These are phyloP conservation scores for Neotoma lepida DNA, from an alignment of 2,113 vertebrate species.

Conservation along the genomic window DNA sequence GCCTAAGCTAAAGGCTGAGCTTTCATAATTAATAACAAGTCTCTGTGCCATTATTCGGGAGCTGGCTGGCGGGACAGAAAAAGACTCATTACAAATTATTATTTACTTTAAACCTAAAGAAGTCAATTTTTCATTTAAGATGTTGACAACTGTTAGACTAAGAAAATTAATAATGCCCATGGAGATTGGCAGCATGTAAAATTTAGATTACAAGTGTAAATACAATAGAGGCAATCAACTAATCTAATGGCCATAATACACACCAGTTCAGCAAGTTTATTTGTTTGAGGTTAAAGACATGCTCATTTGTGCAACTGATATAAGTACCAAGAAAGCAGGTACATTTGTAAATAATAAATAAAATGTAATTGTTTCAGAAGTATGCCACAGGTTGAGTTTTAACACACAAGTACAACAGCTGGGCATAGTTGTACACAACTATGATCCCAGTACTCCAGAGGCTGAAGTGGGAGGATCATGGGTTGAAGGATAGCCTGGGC, in stretches of 20 bases:
- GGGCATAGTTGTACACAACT: not conserved
- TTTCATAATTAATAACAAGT: not conserved
- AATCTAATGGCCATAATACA: not conserved
- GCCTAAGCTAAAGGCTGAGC: not conserved
- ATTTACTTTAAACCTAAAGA: slow-evolving; percentile 13
- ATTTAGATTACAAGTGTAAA: not conserved
- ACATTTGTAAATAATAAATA: slow-evolving; percentile 15
- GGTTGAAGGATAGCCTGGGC: not conserved
- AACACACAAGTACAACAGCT: not conserved
- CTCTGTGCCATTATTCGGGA: not conserved
- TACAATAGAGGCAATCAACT: not conserved
- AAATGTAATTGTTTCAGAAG: slow-evolving; percentile 3
- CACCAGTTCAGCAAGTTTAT: not conserved
- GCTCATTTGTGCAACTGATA: slow-evolving; percentile 10
- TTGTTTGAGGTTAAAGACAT: slow-evolving; percentile 1
- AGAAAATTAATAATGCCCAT: not conserved
- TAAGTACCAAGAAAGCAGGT: not conserved
- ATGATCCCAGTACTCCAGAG: not conserved
- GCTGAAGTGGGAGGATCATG: not conserved
- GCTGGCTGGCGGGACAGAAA: not conserved
- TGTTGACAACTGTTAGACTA: not conserved
- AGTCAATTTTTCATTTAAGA: not conserved
- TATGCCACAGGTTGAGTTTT: not conserved
- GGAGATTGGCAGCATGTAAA: not conserved
- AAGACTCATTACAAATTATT: not conserved